Conservation (phyloP, 2,797 vertebrate species). For the Psittacula echo region DNA sequence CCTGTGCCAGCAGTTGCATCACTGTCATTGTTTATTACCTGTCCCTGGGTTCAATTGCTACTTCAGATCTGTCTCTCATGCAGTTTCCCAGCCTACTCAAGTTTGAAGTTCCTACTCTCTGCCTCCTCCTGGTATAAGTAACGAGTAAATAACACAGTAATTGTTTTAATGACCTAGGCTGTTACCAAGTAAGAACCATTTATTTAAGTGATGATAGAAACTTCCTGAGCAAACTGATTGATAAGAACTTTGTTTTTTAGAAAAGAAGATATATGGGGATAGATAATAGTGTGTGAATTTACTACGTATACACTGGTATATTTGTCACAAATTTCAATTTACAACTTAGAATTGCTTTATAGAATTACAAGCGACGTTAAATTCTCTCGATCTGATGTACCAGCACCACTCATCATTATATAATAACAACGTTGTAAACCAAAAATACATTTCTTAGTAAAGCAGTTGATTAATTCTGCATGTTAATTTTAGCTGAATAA, state of each 20-base stretch:
- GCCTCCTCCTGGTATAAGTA: not conserved
- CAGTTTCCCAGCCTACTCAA: not conserved
- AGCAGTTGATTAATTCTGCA: not conserved
- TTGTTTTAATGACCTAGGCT: constrained; percentile 11
- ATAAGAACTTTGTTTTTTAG: not conserved
- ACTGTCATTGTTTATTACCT: not conserved
- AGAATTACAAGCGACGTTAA: not conserved
- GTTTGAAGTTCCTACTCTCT: not conserved
- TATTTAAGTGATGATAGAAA: not conserved
- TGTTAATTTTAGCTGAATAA: not conserved
- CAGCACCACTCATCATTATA: not conserved
- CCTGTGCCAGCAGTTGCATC: not conserved
- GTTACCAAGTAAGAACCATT: not conserved
- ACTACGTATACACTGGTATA: not conserved
- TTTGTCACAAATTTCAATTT: not conserved
- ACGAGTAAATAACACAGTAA: not conserved
- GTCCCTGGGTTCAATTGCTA: not conserved
- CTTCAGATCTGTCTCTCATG: not conserved
- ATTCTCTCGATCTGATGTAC: not conserved
- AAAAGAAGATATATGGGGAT: not conserved
- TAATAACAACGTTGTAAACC: not conserved
- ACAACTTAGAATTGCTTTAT: not conserved
- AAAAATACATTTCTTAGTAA: not conserved
- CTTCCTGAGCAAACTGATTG: not conserved
- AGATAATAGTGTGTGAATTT: not conserved